phyloP scores from a whole-genome alignment of 2,113 vertebrate genomes.

The Elaphurus davidianus region DNA sequence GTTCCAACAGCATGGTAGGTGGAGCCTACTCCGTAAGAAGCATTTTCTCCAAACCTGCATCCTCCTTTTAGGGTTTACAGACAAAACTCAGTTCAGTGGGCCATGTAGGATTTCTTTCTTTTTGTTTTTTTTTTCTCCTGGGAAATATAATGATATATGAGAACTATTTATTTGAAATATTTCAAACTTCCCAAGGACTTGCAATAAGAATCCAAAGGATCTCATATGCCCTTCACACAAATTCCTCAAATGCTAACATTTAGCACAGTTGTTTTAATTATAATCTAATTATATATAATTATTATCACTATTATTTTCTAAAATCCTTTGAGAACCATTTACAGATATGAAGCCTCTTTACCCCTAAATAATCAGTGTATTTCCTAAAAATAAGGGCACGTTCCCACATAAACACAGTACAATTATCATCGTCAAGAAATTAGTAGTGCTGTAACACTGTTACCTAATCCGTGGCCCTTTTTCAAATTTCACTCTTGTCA shows the following conservation, averaged over 20 bases:
- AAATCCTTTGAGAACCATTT: neutral
- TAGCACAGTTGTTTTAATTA: neutral
- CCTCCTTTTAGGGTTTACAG: neutral
- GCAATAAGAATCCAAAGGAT: neutral
- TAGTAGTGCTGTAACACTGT: neutral
- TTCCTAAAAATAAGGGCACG: neutral
- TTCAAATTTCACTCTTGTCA: neutral
- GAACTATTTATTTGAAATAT: neutral
- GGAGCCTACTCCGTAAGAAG: neutral
- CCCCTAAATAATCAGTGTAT: neutral
- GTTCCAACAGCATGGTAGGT: neutral
- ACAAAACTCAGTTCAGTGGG: neutral
- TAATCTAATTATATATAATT: neutral
- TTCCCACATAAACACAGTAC: neutral
- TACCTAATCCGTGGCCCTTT: neutral
- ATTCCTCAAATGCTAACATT: slow-evolving; percentile 1
- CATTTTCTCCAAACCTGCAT: neutral
- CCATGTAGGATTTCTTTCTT: neutral
- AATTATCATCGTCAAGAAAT: neutral
- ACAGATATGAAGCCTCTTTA: neutral
- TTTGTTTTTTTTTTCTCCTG: neutral
- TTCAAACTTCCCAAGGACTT: slow-evolving; percentile 1
- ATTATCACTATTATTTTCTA: neutral
- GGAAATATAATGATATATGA: neutral
- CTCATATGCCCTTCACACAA: neutral